Conservation (phyloP, 2,113 vertebrate species). For the Tauraco erythrolophus region DNA sequence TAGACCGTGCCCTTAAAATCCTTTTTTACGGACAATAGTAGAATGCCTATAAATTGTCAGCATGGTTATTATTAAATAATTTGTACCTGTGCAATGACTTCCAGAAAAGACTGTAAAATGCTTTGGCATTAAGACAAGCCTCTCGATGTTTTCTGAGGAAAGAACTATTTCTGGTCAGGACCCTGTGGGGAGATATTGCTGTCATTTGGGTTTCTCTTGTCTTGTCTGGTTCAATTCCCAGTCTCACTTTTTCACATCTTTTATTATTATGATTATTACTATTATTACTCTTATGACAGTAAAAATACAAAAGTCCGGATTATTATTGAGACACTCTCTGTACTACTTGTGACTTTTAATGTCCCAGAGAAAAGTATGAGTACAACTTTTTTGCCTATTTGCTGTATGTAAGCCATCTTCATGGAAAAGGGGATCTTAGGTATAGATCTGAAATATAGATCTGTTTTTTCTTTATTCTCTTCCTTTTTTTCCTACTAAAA, state of each 20-base stretch:
- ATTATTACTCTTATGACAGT: background rate
- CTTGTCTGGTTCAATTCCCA: background rate
- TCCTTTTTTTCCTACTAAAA: background rate
- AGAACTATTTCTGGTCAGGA: background rate
- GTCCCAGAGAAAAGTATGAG: background rate
- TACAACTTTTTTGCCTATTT: background rate
- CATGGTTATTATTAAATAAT: conserved; percentile 7
- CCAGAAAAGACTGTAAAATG: conserved; percentile 5
- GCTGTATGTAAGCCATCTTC: background rate
- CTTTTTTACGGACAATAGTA: background rate
- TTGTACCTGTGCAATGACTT: background rate
- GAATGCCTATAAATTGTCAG: background rate
- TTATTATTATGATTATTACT: background rate
- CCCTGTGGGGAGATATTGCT: background rate
- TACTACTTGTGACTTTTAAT: background rate
- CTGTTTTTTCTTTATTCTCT: background rate
- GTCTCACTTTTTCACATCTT: background rate
- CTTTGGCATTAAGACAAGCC: background rate
- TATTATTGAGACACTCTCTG: background rate
- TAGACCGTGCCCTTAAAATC: background rate
- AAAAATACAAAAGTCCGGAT: background rate
- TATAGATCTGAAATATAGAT: conserved; percentile 15
- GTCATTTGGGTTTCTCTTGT: background rate
- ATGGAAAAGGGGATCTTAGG: background rate
- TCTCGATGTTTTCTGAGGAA: background rate